Evolutionary conservation across 30 jellyfish, hydroid and myxozoan genomes (phyloP).

Genomic region (Aurelia coerulea): DNA sequence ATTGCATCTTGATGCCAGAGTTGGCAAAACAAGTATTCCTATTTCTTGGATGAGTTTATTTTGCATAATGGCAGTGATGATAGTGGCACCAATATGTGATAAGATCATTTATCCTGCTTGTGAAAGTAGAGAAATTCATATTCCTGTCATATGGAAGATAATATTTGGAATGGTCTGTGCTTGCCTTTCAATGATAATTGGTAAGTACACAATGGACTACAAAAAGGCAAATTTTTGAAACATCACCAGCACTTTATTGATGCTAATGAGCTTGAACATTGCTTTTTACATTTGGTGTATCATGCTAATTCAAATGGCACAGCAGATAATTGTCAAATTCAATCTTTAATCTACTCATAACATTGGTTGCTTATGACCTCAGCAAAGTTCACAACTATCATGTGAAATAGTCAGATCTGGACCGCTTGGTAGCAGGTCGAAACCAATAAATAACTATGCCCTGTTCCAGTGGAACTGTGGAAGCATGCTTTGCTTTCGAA

Average conservation of each 20-base stretch:
- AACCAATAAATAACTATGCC: too few relatives aligned
- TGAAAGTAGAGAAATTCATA: slow-evolving; percentile 23
- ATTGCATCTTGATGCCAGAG: slow-evolving; percentile 64
- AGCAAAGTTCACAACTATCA: too few relatives aligned
- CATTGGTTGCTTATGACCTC: too few relatives aligned
- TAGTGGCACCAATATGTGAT: slow-evolving; percentile 63
- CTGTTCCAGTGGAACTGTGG: too few relatives aligned
- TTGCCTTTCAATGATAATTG: slow-evolving; percentile 63
- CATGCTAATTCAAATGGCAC: background rate
- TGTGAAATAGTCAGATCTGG: too few relatives aligned
- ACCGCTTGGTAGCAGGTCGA: too few relatives aligned
- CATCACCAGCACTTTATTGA: background rate
- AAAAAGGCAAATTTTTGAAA: background rate
- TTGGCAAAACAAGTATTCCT: slow-evolving; percentile 68
- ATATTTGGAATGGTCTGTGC: slow-evolving; percentile 71
- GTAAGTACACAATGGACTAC: slow-evolving; percentile 24
- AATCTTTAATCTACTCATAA: too few relatives aligned
- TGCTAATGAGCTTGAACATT: too few relatives aligned
- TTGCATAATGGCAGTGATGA: slow-evolving; percentile 55
- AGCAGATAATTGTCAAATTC: background rate
- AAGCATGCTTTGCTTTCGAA: too few relatives aligned
- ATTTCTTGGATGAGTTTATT: slow-evolving; percentile 83
- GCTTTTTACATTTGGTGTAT: background rate
- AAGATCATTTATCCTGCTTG: slow-evolving; percentile 58
- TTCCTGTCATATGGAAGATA: slow-evolving; percentile 75